Evolutionary conservation across 2,797 vertebrate species (phyloP).

Genomic region (Pempheris klunzingeri): DNA sequence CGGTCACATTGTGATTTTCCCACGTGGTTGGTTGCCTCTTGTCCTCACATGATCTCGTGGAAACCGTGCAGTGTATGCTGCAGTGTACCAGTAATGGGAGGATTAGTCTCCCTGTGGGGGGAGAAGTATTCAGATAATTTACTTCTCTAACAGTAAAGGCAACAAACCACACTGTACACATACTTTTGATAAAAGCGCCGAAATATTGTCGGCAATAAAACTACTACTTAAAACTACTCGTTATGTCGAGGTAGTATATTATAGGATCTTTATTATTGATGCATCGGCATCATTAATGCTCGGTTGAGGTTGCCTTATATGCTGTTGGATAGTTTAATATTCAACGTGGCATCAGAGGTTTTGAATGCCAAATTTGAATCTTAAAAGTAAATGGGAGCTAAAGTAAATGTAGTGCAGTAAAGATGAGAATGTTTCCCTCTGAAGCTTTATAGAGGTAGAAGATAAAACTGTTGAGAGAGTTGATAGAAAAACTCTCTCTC

Average conservation of each 20-base stretch:
- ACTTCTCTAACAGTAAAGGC: too few species aligned
- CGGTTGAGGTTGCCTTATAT: neutral
- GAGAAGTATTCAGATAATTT: neutral
- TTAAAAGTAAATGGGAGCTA: neutral
- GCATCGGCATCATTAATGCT: neutral
- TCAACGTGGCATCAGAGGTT: neutral
- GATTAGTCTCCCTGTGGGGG: neutral
- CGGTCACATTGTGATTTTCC: neutral
- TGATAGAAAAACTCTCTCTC: too few species aligned
- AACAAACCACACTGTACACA: neutral
- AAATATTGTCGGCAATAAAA: too few species aligned
- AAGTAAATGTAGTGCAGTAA: neutral
- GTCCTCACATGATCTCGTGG: neutral
- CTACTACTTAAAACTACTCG: neutral
- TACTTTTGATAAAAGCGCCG: neutral
- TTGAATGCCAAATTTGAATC: neutral
- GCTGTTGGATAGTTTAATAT: neutral
- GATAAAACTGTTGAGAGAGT: too few species aligned
- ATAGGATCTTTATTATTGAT: neutral
- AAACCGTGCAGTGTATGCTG: neutral
- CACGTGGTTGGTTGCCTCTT: too few species aligned
- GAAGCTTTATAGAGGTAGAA: neutral
- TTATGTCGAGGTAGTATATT: neutral
- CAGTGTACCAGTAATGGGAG: rapidly evolving
- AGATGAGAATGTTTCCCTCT: neutral